phyloP scores from a whole-genome alignment of 2,113 vertebrate species.

The Scolopax mira region DNA sequence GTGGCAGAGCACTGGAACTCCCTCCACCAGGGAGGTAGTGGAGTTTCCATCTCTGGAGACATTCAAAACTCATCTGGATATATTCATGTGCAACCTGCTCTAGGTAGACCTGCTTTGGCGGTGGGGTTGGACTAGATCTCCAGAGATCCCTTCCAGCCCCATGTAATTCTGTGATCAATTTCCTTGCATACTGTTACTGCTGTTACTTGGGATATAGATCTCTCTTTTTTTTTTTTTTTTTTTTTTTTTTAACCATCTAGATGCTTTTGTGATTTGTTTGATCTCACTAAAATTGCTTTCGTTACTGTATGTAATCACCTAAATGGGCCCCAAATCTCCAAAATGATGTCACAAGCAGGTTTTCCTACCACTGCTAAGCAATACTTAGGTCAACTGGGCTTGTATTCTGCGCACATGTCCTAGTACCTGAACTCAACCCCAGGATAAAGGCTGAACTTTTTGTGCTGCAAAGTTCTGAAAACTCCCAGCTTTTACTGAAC shows the following conservation, averaged over 20 bases:
- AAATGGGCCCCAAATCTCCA: not conserved
- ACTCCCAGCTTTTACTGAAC: not conserved
- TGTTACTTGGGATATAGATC: not conserved
- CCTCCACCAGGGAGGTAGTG: too few relatives aligned
- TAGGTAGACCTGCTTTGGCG: too few relatives aligned
- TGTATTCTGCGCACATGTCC: rapidly evolving
- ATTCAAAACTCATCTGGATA: too few relatives aligned
- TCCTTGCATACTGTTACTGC: not conserved
- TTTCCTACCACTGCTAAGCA: not conserved
- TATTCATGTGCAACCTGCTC: too few relatives aligned
- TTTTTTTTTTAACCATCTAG: not conserved
- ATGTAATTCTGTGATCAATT: not conserved
- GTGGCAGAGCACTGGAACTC: too few relatives aligned
- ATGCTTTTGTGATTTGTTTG: not conserved
- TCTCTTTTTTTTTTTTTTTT: not conserved
- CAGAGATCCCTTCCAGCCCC: too few relatives aligned
- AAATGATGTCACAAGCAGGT: not conserved
- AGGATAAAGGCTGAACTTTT: not conserved
- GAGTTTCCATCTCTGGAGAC: too few relatives aligned
- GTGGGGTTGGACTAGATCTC: too few relatives aligned
- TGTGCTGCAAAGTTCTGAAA: not conserved
- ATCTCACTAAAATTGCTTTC: not conserved
- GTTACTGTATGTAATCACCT: not conserved
- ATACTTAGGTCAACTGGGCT: not conserved
- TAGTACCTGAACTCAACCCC: not conserved